phyloP scores from a whole-genome alignment of 2,797 vertebrate genomes.

The Hemibagrus guttatus region DNA sequence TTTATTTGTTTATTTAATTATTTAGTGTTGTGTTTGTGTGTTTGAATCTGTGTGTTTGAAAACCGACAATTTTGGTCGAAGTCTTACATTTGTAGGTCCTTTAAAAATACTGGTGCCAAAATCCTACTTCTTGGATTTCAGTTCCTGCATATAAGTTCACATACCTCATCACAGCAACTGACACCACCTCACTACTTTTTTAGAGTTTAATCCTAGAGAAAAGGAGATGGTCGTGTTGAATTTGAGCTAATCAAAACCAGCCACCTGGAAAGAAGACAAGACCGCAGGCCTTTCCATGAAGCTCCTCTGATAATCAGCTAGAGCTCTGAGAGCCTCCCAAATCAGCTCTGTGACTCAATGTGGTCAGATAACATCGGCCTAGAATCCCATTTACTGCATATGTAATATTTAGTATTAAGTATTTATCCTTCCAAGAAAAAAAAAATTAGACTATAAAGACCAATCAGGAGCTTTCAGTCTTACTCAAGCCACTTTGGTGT shows the following conservation, averaged over 20 bases:
- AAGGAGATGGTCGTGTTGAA: constrained; percentile 33
- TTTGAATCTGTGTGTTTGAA: not conserved
- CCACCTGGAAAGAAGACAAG: constrained; percentile 64
- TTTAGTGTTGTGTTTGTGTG: not conserved
- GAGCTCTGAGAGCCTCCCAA: constrained; percentile 48
- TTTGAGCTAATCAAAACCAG: constrained; percentile 70
- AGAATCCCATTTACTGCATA: constrained; percentile 39
- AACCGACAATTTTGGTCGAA: not conserved
- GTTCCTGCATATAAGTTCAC: not conserved
- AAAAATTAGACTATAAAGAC: not conserved
- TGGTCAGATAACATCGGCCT: constrained; percentile 47
- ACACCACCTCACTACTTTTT: not conserved
- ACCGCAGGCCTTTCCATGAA: constrained; percentile 61
- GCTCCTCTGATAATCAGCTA: constrained; percentile 65
- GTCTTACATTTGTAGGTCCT: not conserved
- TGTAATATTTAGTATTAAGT: not conserved
- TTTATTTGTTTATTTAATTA: not conserved
- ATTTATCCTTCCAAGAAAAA: not conserved
- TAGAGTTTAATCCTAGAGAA: constrained; percentile 43
- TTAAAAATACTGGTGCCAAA: not conserved
- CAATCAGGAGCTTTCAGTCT: not conserved
- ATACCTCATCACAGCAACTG: not conserved
- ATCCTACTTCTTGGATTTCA: not conserved
- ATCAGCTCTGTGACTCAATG: constrained; percentile 56
- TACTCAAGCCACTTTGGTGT: not conserved